These are phyloP conservation scores for Sisyra terminalis DNA, from an alignment of 2,888 invertebrate species.

Conservation along the genomic window DNA sequence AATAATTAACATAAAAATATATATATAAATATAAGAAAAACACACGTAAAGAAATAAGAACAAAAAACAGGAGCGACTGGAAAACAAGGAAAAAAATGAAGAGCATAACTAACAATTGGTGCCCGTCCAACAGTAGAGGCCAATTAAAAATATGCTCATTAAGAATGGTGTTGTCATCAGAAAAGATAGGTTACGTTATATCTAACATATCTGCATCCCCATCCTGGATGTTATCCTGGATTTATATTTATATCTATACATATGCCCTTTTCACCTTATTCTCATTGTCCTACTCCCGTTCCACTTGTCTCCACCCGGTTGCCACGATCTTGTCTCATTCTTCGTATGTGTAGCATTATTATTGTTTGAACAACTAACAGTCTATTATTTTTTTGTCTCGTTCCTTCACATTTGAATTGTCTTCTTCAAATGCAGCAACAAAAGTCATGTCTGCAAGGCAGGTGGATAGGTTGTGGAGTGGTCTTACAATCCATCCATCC, in stretches of 20 bases:
- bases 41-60: neutral
- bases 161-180: neutral
- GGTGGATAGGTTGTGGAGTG: slow-evolving; percentile 5
- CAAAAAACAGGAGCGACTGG: neutral
- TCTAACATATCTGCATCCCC: too few species aligned
- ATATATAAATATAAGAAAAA: neutral
- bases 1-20: neutral
- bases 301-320: too few species aligned
- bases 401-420: slow-evolving; percentile 5
- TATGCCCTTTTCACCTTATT: neutral
- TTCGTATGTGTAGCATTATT: too few species aligned
- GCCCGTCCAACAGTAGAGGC: slow-evolving; percentile 3
- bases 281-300: too few species aligned
- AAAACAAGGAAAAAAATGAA: neutral
- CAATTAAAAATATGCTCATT: slow-evolving; percentile 6
- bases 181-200: too few species aligned
- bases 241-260: slow-evolving; percentile 2
- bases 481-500: neutral
- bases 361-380: neutral
- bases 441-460: slow-evolving; percentile 6
- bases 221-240: neutral
- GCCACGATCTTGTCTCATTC: too few species aligned
- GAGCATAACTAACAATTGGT: neutral
- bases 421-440: slow-evolving; percentile 5
- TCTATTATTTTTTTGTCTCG: slow-evolving; percentile 5